Evolutionary conservation across 1,140 invertebrate species (phyloP).

Genomic region (Marisa cornuarietis): DNA sequence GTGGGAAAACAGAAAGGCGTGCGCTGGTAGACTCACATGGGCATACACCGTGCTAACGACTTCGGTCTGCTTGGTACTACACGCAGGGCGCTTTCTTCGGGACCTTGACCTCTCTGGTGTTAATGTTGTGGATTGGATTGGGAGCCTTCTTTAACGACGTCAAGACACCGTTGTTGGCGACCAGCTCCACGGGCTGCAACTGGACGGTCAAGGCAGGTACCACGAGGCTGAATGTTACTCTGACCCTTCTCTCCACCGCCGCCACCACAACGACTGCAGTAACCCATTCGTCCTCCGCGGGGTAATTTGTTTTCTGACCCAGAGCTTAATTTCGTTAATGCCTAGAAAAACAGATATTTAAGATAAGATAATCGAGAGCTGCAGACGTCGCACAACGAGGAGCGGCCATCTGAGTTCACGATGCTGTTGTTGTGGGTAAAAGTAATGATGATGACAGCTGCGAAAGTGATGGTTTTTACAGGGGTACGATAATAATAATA

Average conservation of each 20-base stretch:
- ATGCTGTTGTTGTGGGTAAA: background rate
- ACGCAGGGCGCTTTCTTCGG: conserved; percentile 80
- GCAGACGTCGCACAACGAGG: too few relatives aligned
- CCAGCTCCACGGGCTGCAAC: conserved; percentile 62
- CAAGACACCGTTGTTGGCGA: conserved; percentile 75
- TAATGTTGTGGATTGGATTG: conserved; percentile 83
- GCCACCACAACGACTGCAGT: background rate
- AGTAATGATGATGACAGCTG: background rate
- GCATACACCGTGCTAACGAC: background rate
- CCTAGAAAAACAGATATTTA: too few relatives aligned
- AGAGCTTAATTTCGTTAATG: background rate
- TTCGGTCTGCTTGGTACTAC: background rate
- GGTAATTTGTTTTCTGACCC: too few relatives aligned
- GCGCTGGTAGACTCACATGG: background rate
- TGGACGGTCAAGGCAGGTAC: conserved; percentile 23
- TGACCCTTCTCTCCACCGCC: conserved; percentile 10
- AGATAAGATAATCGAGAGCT: too few relatives aligned
- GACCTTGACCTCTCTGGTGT: conserved; percentile 73
- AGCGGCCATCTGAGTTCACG: too few relatives aligned
- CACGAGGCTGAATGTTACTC: background rate
- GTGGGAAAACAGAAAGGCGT: background rate
- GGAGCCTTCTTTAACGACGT: conserved; percentile 74
- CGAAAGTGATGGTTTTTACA: background rate
- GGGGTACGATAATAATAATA: background rate
- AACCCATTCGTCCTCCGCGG: background rate